Evolutionary conservation across 2,113 vertebrate species (phyloP), one percentile per base, ranked within the genome.

Genomic region (Cavia porcellus): DNA sequence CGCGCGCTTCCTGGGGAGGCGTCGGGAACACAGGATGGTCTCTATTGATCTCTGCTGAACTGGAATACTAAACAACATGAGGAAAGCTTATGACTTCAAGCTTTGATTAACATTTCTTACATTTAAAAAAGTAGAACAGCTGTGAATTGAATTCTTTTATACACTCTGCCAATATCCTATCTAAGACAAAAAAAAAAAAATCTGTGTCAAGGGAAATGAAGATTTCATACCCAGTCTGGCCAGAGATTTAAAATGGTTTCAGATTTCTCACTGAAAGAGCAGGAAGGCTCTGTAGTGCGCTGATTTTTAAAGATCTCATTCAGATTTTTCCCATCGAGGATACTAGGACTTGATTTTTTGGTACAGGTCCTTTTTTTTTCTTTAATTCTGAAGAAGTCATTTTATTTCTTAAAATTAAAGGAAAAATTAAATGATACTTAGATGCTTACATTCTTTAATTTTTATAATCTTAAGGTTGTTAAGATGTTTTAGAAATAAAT

Each of bases 21-120:
- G 97, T 98, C 98, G 98, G 99, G 98, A 99, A 99, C 98, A 98
- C 96, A 96, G 98, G 95, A 98, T 98, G 98, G 98, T 99, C 99
- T 99, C 98, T 97, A 98, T 98, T 99, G 99, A 99, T 99, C 99
- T 98, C 97, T 98, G 98, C 97, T 98, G 98, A 98, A 99, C 98
- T 99, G 98, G 98, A 98, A 99, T 99, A 99, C 98, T 98, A 98
- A 99, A 98, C 98, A 98, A 98, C 98, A 95, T 93, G 97, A 98
- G 98, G 95, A 98, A 98, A 98, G 98, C 98, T 98, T 98, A 98
- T 98, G 98, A 98, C 98, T 98, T 98, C 98, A 98, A 98, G 98
- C 98, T 98, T 99, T 98, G 98, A 99, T 99, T 99, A 98, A 98
- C 98, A 97, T 98, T 98, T 99, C 97, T 97, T 98, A 98, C 98